Percentiles rank a stretch among this genome's conserved stretches.
phyloP scores from a whole-genome alignment of 64 coral and sea anemone genomes.

The Stichodactyla mertensii region DNA sequence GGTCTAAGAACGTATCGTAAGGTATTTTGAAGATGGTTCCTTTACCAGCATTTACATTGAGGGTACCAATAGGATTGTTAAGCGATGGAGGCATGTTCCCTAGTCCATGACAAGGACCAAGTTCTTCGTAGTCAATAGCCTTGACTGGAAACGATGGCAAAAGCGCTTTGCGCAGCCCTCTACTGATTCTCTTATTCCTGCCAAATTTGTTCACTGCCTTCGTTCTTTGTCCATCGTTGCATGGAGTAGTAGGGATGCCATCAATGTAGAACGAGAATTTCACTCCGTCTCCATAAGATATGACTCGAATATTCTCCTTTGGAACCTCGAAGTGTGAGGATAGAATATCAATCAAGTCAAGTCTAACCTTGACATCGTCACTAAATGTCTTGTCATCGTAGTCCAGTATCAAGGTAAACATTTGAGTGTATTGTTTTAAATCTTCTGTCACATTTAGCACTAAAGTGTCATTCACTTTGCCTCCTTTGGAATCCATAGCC shows the following conservation, averaged over 20 bases:
- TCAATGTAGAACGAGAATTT: slow-evolving; percentile 71
- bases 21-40: slow-evolving; percentile 20
- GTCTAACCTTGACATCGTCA: slow-evolving; percentile 52
- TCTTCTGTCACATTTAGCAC: slow-evolving; percentile 28
- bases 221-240: slow-evolving; percentile 12
- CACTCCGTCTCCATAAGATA: slow-evolving; percentile 49
- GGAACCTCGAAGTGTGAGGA: slow-evolving; percentile 58
- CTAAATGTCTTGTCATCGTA: slow-evolving; percentile 51
- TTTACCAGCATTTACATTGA: background rate
- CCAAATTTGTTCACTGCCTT: slow-evolving; percentile 29
- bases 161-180: slow-evolving; percentile 43
- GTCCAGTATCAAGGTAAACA: slow-evolving; percentile 24
- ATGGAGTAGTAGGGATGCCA: slow-evolving; percentile 39
- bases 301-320: slow-evolving; percentile 54
- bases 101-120: slow-evolving; percentile 34
- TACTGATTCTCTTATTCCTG: slow-evolving; percentile 22
- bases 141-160: slow-evolving; percentile 41
- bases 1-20: slow-evolving; percentile 31
- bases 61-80: background rate
- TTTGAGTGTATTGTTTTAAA: background rate
- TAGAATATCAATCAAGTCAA: slow-evolving; percentile 54
- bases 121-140: slow-evolving; percentile 20
- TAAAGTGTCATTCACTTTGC: background rate
- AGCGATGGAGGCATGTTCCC: background rate
- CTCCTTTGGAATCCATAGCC: slow-evolving; percentile 26